A percentile compares a stretch with the other conserved stretches of the same genome.
These are phyloP conservation scores for Bombus difficillimus DNA, from an alignment of 1,140 invertebrate species.

Conservation along the genomic window DNA sequence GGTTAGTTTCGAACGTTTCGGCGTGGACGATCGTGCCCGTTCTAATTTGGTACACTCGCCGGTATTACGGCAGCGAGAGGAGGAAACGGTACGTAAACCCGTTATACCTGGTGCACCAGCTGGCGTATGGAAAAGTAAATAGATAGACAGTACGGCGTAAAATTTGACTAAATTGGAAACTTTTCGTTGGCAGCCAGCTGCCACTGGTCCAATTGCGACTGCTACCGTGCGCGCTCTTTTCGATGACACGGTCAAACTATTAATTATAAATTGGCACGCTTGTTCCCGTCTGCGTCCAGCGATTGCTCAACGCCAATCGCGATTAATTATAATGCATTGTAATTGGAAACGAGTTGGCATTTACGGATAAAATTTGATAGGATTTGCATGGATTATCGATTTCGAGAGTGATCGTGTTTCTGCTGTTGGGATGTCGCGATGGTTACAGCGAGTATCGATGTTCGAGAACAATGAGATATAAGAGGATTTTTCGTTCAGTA, in stretches of 20 bases:
- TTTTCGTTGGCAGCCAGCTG: conserved; percentile 45
- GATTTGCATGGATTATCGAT: not conserved
- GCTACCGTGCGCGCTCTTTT: not conserved
- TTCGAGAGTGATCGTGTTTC: not conserved
- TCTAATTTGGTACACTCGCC: conserved; percentile 58
- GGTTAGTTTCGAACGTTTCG: conserved; percentile 62
- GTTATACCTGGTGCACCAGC: conserved; percentile 59
- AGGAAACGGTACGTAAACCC: conserved; percentile 54
- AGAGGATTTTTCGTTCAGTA: not conserved
- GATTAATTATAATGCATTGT: conserved; percentile 1
- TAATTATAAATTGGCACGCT: conserved; percentile 25
- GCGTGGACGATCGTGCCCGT: conserved; percentile 51
- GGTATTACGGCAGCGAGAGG: conserved; percentile 33
- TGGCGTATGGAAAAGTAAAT: conserved; percentile 63
- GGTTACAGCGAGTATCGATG: not conserved
- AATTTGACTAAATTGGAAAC: conserved; percentile 64
- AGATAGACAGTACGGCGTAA: conserved; percentile 61
- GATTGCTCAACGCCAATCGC: not conserved
- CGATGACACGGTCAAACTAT: conserved; percentile 6
- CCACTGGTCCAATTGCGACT: conserved; percentile 5
- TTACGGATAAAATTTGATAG: not conserved
- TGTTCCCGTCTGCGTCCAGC: no score
- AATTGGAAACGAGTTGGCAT: not conserved
- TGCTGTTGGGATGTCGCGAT: no score
- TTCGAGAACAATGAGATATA: not conserved